Base-by-base conservation (phyloP, 2,113 vertebrate genomes). In the Coregonus clupeaformis region DNA sequence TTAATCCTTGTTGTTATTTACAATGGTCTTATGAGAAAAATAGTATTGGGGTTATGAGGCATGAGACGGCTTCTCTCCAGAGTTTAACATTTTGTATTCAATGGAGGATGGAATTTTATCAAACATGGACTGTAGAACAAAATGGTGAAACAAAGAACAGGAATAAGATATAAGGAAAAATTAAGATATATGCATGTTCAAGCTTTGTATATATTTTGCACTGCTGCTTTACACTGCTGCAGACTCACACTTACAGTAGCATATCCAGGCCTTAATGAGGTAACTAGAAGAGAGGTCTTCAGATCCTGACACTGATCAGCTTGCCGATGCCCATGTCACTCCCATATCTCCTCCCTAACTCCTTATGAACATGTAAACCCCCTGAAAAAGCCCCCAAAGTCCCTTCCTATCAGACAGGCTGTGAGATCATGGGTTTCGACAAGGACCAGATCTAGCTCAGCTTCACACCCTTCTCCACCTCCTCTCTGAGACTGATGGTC, bases 1-100 rank as follows among this genome's bases (percentile, higher is more conserved):
- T 55, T 55, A 55, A 65, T 65, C 63, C 25, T 65, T 65, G 63
- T 65, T 55, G 52, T 55, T 55, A 55, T 55, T 55, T 55, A 55
- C 52, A 55, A 55, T 55, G 52, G 52, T 5, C 52, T 55, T 18
- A 55, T 1, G 52, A 55, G 52, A 55, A 55, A 55, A 20, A 6
- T 55, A 20, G 9, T 42, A 2, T 55, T 55, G 52, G 18, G 9
- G 52, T 55, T 55, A 55, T 14, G 49, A 55, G 49, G 14, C 12
- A 18, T 6, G 20, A 55, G 52, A 55, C 9, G 2, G 18, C 49
- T 55, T 55, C 36, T 36, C 36, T 36, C 36, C 36, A 36, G 7
- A 36, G 36, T 36, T 36, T 9, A 36, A 2, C 11, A 42, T 42
- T 0, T 6, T 18, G 13, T 55, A 5, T 55, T 55, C 52, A 20